Percentiles rank a stretch among this genome's conserved stretches.
Evolutionary conservation across 2,888 invertebrate genomes (phyloP).

Genomic region (Stegophylla sp.): DNA sequence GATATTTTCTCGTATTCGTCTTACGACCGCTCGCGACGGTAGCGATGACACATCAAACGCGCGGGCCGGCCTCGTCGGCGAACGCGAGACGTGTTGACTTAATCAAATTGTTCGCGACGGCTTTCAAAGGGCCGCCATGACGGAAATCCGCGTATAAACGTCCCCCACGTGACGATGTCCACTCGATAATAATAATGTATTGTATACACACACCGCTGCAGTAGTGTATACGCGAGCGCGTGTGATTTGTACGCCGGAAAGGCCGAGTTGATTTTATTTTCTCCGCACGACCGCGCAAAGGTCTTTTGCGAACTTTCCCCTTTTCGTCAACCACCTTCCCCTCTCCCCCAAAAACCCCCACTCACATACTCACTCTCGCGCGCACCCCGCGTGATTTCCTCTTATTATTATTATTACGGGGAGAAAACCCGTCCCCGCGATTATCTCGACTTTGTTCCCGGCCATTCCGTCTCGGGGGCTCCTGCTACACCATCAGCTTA

Average conservation of each 20-base stretch:
- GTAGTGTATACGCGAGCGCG: neutral
- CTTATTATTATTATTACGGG: neutral
- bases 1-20: no score
- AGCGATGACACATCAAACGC: neutral
- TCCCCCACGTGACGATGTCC: no score
- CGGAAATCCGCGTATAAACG: no score
- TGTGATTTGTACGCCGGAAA: neutral
- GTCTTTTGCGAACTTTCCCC: no score
- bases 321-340: no score
- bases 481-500: no score
- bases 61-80: neutral
- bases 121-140: neutral
- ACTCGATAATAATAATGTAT: no score
- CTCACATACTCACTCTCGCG: no score
- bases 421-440: neutral
- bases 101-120: neutral
- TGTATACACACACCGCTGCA: no score
- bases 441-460: slow-evolving; percentile 37
- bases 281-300: neutral
- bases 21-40: no score
- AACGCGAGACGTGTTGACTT: neutral
- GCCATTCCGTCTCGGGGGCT: neutral
- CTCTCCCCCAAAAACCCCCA: no score
- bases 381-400: neutral
- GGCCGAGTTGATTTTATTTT: slow-evolving; percentile 42